Base-by-base conservation (phyloP, 1,140 invertebrate genomes). In the Temnothorax nylanderi region DNA sequence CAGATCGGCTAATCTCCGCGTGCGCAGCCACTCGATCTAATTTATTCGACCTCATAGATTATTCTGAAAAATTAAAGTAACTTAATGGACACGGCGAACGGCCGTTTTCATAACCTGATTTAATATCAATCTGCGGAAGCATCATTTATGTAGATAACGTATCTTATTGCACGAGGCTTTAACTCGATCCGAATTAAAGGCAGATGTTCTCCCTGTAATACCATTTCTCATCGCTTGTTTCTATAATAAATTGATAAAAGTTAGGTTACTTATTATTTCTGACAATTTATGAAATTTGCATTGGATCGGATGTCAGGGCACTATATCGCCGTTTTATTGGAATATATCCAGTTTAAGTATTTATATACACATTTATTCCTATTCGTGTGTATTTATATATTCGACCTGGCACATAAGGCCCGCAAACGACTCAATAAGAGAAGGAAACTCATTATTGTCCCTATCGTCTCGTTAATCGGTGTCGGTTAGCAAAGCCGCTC, bases 61-160 rank as follows among this genome's bases (percentile, higher is more conserved):
- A 72, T 72, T 72, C 49, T 47, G 65, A 72, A 72, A 81, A 81
- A 81, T 71, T 56, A 13, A 56, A 56, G 21, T 56, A 81, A 56
- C 65, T 81, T 81, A 81, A 81, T 71, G 49, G 16, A 54, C 65
- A 56, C 37, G 65, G 78, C n/a, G 21, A 80, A 81, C 47, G 77
- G 21, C 34, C 47, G 64, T 54, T 81, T 81, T 81, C 65, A 81
- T 54, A 81, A 81, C 49, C 67, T 44, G 78, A 81, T 41, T 81
- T 72, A 54, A 71, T 81, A 81, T 72, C 78, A 71, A 81, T 81
- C 78, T 81, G 51, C 49, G 65, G 47, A 81, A 81, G 47, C 65
- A 71, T 81, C 78, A 81, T 56, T 81, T 81, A 81, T 72, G 37
- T 13, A 81, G 78, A 81, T 81, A 72, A 72, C 75, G 18, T 47